Conservation (phyloP, 2,888 invertebrate species). For the Ectemnius lituratus region DNA sequence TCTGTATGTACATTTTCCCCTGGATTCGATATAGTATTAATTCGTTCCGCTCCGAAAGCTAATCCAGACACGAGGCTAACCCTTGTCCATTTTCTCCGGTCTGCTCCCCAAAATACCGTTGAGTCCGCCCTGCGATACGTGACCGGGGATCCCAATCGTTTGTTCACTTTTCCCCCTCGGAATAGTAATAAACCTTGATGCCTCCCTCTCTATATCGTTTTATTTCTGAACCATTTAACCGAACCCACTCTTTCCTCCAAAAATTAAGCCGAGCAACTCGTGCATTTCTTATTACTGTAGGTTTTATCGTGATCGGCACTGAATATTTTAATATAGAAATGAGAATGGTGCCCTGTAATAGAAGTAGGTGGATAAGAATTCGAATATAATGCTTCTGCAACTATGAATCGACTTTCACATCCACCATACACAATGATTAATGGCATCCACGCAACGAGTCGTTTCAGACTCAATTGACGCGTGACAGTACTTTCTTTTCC, state of each 20-base stretch:
- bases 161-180: slow-evolving; percentile 45
- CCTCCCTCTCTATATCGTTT: slow-evolving; percentile 44
- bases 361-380: too few species aligned
- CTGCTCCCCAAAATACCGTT: slow-evolving; percentile 58
- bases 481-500: background rate
- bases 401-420: too few species aligned
- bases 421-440: too few species aligned
- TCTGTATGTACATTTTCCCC: slow-evolving; percentile 32
- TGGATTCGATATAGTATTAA: slow-evolving; percentile 56
- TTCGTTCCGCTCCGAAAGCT: slow-evolving; percentile 63
- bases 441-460: too few species aligned
- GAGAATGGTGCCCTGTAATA: too few species aligned
- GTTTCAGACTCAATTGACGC: background rate
- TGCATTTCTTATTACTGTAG: too few species aligned
- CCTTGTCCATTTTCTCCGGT: slow-evolving; percentile 61
- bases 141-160: slow-evolving; percentile 57
- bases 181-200: slow-evolving; percentile 44
- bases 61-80: slow-evolving; percentile 62
- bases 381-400: too few species aligned
- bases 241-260: slow-evolving; percentile 24
- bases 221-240: slow-evolving; percentile 52
- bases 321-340: too few species aligned
- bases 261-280: slow-evolving; percentile 33
- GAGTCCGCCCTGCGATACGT: slow-evolving; percentile 54
- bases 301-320: too few species aligned